These are phyloP conservation scores for Siniperca scherzeri DNA, from an alignment of 2,797 vertebrate species.

Conservation along the genomic window DNA sequence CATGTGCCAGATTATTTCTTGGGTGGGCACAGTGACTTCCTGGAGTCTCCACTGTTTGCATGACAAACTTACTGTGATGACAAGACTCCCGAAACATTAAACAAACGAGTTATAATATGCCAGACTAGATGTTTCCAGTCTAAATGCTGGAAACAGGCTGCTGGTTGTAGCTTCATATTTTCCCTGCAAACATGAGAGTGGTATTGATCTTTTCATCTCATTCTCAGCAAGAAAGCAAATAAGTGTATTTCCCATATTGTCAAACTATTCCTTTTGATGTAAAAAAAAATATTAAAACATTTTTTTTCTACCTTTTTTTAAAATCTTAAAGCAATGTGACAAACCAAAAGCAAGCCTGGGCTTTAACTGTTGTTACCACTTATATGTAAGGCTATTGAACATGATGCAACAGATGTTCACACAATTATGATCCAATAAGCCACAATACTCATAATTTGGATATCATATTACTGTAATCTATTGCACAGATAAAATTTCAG, in stretches of 20 bases:
- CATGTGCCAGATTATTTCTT: neutral
- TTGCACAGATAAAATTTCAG: slow-evolving; percentile 22
- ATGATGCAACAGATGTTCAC: slow-evolving; percentile 14
- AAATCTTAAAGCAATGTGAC: neutral
- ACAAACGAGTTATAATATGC: neutral
- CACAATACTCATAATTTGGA: slow-evolving; percentile 12
- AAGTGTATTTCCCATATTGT: neutral
- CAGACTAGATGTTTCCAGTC: neutral
- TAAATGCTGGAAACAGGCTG: neutral
- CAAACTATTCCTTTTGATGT: neutral
- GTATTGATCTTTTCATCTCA: neutral
- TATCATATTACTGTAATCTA: slow-evolving; percentile 21
- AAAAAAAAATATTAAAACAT: neutral
- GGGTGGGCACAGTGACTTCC: neutral
- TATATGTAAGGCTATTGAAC: neutral
- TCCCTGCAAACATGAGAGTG: neutral
- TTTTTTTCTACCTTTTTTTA: neutral
- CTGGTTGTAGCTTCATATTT: neutral
- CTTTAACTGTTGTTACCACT: neutral
- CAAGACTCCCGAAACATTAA: neutral
- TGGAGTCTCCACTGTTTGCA: neutral
- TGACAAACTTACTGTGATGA: neutral
- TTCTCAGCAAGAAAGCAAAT: neutral
- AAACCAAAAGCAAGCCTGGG: neutral
- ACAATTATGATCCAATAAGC: slow-evolving; percentile 33